Percentiles rank a stretch among this genome's conserved stretches.
phyloP scores from a whole-genome alignment of 2,113 vertebrate genomes.

The Eurypyga helias region DNA sequence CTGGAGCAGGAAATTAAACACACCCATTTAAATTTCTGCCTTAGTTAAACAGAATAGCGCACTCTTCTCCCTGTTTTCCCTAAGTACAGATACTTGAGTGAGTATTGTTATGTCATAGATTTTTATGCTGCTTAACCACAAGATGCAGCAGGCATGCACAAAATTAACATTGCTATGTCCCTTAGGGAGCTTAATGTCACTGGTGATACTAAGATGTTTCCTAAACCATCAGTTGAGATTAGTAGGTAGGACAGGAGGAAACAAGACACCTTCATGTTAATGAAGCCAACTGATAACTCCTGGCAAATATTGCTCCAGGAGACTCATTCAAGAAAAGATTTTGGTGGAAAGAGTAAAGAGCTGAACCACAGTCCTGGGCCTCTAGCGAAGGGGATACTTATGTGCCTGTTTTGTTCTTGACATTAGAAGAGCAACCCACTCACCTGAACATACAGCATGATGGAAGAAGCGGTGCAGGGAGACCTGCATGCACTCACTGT shows the following conservation, averaged over 20 bases:
- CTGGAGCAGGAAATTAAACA: neutral
- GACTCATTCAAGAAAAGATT: neutral
- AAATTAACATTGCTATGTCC: neutral
- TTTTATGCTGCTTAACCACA: neutral
- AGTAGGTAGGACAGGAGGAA: neutral
- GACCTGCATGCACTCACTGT: neutral
- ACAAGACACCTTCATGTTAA: neutral
- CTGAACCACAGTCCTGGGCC: neutral
- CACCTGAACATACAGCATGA: neutral
- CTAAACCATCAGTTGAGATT: neutral
- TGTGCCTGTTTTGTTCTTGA: rapidly evolving
- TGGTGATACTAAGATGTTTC: neutral
- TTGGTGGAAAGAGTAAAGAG: neutral
- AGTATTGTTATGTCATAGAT: neutral
- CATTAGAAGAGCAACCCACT: neutral
- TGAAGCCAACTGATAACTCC: neutral
- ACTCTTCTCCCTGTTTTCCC: neutral
- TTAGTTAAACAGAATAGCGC: neutral
- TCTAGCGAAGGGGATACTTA: neutral
- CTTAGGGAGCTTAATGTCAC: neutral
- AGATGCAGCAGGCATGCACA: neutral
- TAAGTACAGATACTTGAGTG: neutral
- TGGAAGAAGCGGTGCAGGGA: neutral
- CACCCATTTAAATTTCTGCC: neutral
- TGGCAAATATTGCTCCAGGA: neutral